Evolutionary conservation across 2,797 vertebrate species (phyloP).

Genomic region (Enteromius afrohamiltoni): DNA sequence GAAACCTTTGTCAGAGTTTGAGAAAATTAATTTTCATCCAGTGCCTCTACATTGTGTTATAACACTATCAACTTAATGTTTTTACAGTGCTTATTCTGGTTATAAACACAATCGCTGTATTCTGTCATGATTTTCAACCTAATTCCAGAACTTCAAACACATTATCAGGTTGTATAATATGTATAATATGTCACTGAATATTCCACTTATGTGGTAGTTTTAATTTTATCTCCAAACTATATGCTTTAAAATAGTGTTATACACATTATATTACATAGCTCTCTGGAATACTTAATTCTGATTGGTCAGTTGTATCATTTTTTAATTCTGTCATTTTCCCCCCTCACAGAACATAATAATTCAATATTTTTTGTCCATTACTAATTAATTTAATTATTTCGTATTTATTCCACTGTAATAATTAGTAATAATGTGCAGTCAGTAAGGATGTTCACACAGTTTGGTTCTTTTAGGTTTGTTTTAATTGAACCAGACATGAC

Average conservation of each 20-base stretch:
- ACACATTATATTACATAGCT: not conserved
- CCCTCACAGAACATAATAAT: not conserved
- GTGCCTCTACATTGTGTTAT: not conserved
- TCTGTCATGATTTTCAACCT: not conserved
- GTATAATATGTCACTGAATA: not conserved
- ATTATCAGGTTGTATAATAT: not conserved
- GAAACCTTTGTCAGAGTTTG: not conserved
- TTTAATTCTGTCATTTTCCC: not conserved
- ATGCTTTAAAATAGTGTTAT: not conserved
- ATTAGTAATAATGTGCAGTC: constrained; percentile 6
- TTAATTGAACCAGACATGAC: no score
- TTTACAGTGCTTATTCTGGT: not conserved
- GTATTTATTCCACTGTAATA: not conserved
- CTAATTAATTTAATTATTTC: no score
- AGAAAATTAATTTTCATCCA: not conserved
- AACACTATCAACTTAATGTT: not conserved
- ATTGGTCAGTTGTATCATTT: not conserved
- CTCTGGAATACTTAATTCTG: not conserved
- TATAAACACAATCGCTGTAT: not conserved
- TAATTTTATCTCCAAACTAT: not conserved
- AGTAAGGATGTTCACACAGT: no score
- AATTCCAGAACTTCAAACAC: not conserved
- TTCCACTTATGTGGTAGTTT: not conserved
- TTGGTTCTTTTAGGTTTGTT: no score
- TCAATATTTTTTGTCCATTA: not conserved